A percentile compares a stretch with the other conserved stretches of the same genome.
phyloP scores from a whole-genome alignment of 1,140 invertebrate species.

The roundworm (Caenorhabditis elegans) region DNA sequence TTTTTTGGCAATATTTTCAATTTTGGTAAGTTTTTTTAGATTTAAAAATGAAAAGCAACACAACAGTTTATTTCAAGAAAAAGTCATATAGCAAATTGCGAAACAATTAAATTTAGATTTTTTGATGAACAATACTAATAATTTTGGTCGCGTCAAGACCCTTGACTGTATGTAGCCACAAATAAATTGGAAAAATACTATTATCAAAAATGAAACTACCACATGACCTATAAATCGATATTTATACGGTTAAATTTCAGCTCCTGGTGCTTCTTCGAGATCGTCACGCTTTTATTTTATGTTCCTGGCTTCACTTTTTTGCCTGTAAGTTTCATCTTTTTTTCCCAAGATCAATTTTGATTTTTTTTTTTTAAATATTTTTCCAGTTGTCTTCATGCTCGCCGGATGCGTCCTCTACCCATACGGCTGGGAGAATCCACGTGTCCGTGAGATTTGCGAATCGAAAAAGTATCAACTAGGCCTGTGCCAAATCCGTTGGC shows the following conservation, averaged over 20 bases:
- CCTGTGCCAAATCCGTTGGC: constrained; percentile 87
- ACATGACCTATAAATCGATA: no score
- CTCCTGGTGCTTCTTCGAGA: constrained; percentile 47
- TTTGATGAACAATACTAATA: no score
- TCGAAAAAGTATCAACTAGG: constrained; percentile 76
- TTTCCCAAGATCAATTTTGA: not conserved
- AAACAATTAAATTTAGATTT: no score
- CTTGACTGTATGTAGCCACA: no score
- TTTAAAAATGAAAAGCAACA: no score
- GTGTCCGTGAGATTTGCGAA: constrained; percentile 83
- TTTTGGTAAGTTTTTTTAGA: constrained; percentile 35
- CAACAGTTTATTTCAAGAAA: no score
- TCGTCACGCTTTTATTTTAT: constrained; percentile 35
- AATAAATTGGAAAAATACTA: no score
- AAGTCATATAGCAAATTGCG: no score
- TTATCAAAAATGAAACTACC: no score
- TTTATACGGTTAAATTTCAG: no score
- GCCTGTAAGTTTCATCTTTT: constrained; percentile 36
- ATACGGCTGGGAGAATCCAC: constrained; percentile 82
- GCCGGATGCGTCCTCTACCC: constrained; percentile 86
- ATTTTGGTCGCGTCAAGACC: no score
- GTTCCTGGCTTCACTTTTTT: constrained; percentile 50
- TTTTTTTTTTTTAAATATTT: not conserved
- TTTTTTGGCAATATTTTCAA: constrained; percentile 41
- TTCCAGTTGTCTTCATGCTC: constrained; percentile 79